Percentiles rank a stretch among this genome's conserved stretches.
Evolutionary conservation across 2,113 vertebrate species (phyloP).

Genomic region (Callaeas wilsoni): DNA sequence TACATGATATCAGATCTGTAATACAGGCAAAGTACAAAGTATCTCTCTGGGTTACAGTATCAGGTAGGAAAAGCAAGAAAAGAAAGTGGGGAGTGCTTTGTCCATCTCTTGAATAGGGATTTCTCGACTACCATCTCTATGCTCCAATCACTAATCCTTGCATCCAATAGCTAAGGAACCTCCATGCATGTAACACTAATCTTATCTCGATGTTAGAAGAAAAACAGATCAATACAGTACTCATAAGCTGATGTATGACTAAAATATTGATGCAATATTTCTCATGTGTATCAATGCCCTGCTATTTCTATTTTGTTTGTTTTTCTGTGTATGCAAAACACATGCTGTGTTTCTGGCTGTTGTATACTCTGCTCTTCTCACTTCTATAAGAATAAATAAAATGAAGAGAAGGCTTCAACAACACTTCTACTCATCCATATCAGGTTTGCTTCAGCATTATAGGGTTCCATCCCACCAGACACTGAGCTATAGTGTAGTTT

Average conservation of each 20-base stretch:
- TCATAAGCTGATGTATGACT: slow-evolving; percentile 17
- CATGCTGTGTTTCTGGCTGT: neutral
- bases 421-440: neutral
- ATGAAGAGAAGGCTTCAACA: neutral
- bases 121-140: neutral
- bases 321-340: neutral
- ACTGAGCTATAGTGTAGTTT: neutral
- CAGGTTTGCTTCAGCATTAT: neutral
- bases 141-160: neutral
- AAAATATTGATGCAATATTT: neutral
- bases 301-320: neutral
- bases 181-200: neutral
- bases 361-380: neutral
- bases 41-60: neutral
- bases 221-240: slow-evolving; percentile 29
- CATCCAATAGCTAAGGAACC: neutral
- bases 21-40: neutral
- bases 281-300: neutral
- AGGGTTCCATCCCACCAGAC: neutral
- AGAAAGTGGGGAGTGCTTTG: neutral
- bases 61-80: neutral
- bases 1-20: neutral
- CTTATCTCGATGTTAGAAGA: neutral
- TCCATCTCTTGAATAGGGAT: neutral
- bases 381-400: neutral